These are phyloP conservation scores for Danaus plexippus DNA, from an alignment of 1,140 invertebrate species.

Conservation along the genomic window DNA sequence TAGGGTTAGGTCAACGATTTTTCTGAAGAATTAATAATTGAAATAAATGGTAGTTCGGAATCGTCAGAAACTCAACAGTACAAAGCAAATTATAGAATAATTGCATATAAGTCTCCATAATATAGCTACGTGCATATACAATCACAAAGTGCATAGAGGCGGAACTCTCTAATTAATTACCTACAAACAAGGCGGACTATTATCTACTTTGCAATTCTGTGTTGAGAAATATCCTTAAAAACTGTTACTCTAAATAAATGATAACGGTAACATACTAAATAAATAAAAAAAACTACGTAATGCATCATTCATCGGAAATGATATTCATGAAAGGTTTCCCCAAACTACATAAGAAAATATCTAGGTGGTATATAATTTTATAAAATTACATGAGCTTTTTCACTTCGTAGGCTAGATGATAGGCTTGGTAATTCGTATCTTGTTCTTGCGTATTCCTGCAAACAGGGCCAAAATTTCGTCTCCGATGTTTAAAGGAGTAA, in stretches of 20 bases:
- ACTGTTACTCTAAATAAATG: too few species aligned
- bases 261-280: too few species aligned
- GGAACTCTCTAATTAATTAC: too few species aligned
- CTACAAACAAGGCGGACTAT: too few species aligned
- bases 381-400: slow-evolving; percentile 98
- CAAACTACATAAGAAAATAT: slow-evolving; percentile 34
- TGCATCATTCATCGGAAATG: too few species aligned
- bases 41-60: too few species aligned
- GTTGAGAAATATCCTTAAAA: too few species aligned
- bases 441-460: slow-evolving; percentile 82
- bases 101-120: slow-evolving; percentile 3
- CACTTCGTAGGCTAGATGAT: slow-evolving; percentile 99
- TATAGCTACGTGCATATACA: too few species aligned
- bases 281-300: too few species aligned
- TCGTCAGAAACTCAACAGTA: slow-evolving; percentile 6
- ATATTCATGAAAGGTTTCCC: neutral
- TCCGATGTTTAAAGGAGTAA: slow-evolving; percentile 45
- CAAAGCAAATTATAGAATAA: slow-evolving; percentile 23
- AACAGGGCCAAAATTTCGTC: slow-evolving; percentile 65
- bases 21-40: slow-evolving; percentile 8
- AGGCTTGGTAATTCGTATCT: slow-evolving; percentile 91
- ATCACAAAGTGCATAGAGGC: too few species aligned
- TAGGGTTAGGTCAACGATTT: neutral
- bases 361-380: slow-evolving; percentile 49
- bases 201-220: too few species aligned